Percentiles rank a stretch among this genome's conserved stretches.
phyloP scores from a whole-genome alignment of 2,888 invertebrate genomes.

The Diadromus collaris region DNA sequence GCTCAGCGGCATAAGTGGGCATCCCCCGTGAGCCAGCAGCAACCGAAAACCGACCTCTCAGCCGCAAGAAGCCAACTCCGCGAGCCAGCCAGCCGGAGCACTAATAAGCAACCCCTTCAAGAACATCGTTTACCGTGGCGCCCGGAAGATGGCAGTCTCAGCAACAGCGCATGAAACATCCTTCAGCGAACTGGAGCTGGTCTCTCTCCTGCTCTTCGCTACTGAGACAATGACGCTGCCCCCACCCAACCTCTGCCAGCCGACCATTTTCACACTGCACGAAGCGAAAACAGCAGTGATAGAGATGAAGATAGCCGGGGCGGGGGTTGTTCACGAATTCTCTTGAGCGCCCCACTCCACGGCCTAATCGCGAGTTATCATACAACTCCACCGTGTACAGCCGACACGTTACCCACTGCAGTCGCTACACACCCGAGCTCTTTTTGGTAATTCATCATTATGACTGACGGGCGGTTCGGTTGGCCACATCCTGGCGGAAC shows the following conservation, averaged over 20 bases:
- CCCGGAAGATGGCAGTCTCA: constrained; percentile 36
- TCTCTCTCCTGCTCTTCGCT: constrained; percentile 12
- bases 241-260: too few species aligned
- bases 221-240: constrained; percentile 21
- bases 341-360: neutral
- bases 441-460: constrained; percentile 73
- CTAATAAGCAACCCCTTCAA: constrained; percentile 64
- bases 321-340: constrained; percentile 54
- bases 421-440: constrained; percentile 40
- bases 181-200: constrained; percentile 37
- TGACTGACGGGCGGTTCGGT: constrained; percentile 69
- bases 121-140: constrained; percentile 61
- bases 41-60: constrained; percentile 62
- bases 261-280: constrained; percentile 11
- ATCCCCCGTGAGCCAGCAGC: constrained; percentile 29
- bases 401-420: constrained; percentile 3
- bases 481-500: constrained; percentile 50
- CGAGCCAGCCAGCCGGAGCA: constrained; percentile 49
- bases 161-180: constrained; percentile 53
- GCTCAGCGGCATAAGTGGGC: neutral
- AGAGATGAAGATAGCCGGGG: constrained; percentile 24
- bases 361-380: constrained; percentile 66
- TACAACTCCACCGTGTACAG: constrained; percentile 15
- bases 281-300: constrained; percentile 31
- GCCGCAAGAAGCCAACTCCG: constrained; percentile 58